Conservation (phyloP, 2,888 invertebrate genomes). For the Coenonympha arcania region DNA sequence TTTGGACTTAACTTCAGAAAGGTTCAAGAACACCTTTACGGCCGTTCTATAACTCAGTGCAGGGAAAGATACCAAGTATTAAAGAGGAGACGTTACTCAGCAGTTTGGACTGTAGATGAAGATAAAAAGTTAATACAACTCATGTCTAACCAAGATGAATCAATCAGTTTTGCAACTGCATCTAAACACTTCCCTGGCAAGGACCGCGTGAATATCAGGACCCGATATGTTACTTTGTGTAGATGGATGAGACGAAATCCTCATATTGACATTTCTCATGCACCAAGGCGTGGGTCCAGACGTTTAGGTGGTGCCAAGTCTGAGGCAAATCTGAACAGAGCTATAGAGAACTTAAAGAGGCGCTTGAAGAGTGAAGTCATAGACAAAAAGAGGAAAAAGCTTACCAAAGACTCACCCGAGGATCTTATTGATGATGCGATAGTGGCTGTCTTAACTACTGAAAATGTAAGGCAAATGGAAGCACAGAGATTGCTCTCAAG, state of each 20-base stretch:
- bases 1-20: conserved; percentile 77
- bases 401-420: conserved; percentile 40
- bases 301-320: conserved; percentile 45
- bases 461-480: conserved; percentile 36
- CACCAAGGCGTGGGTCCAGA: conserved; percentile 55
- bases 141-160: conserved; percentile 62
- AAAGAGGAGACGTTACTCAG: conserved; percentile 50
- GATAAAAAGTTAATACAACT: conserved; percentile 75
- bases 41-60: conserved; percentile 76
- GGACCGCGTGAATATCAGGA: conserved; percentile 74
- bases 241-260: conserved; percentile 70
- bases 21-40: conserved; percentile 73
- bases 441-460: conserved; percentile 41
- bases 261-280: conserved; percentile 42
- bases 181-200: conserved; percentile 70
- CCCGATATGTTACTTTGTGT: conserved; percentile 72
- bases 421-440: conserved; percentile 50
- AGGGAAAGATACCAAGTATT: conserved; percentile 75
- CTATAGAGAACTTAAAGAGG: conserved; percentile 53
- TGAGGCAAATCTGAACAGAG: conserved; percentile 43
- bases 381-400: conserved; percentile 35
- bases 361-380: conserved; percentile 44
- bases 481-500: conserved; percentile 19
- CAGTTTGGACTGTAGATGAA: conserved; percentile 76
- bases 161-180: conserved; percentile 56